Conservation (phyloP, 2,888 invertebrate species). For the Aspidiotus rigidus region DNA sequence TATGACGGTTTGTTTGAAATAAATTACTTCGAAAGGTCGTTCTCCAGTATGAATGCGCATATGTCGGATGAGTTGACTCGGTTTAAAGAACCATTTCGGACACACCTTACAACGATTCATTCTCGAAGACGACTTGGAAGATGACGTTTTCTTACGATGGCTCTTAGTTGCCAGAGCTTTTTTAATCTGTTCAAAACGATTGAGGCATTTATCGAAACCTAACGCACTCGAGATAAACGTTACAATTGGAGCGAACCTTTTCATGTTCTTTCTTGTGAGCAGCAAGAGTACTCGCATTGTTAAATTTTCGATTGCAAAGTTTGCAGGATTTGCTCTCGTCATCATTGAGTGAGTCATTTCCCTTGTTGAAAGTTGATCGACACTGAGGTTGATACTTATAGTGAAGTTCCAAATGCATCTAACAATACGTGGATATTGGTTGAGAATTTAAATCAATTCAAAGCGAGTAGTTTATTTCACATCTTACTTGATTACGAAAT, state of each 20-base stretch:
- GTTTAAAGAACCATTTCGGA: conserved; percentile 52
- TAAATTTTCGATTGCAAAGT: conserved; percentile 50
- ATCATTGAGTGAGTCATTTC: background rate
- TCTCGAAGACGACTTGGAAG: conserved; percentile 9
- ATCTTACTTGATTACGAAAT: conserved; percentile 49
- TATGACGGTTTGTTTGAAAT: too few relatives aligned
- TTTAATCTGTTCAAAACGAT: conserved; percentile 12
- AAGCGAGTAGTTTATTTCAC: too few relatives aligned
- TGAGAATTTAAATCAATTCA: background rate
- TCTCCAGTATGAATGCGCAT: conserved; percentile 59
- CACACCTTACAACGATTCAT: conserved; percentile 45
- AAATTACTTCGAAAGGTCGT: conserved; percentile 45
- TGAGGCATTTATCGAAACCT: background rate
- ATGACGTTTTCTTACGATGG: conserved; percentile 3
- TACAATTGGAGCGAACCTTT: conserved; percentile 44
- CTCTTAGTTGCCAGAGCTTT: conserved; percentile 24
- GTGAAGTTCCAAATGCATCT: conserved; percentile 27
- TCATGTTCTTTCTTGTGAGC: conserved; percentile 50
- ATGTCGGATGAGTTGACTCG: conserved; percentile 56
- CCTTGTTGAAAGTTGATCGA: conserved; percentile 1
- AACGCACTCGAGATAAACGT: background rate
- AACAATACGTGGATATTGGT: background rate
- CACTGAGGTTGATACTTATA: conserved; percentile 26
- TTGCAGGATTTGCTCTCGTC: conserved; percentile 44
- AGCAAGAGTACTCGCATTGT: conserved; percentile 45